Conservation (phyloP, 2,797 vertebrate genomes). For the Eospalax fontanierii region DNA sequence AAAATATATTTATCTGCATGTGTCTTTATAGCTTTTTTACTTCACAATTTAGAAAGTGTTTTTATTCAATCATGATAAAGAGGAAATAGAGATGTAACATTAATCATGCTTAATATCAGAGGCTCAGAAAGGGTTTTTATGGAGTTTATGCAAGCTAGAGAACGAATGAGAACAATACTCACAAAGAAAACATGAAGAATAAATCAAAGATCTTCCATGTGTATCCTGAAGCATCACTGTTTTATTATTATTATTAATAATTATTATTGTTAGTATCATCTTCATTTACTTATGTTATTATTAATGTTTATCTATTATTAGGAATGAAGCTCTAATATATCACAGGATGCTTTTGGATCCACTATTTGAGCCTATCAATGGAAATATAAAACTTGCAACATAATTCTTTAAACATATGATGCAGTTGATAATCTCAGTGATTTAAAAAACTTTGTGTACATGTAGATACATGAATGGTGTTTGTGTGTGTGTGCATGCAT, state of each 20-base stretch:
- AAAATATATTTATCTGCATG: neutral
- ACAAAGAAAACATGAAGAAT: neutral
- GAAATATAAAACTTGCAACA: neutral
- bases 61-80: neutral
- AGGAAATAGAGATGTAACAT: neutral
- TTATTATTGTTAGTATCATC: no score
- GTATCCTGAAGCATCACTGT: neutral
- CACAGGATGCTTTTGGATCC: neutral
- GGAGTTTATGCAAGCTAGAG: neutral
- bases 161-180: neutral
- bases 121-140: neutral
- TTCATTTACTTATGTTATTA: no score
- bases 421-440: neutral
- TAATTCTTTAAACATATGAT: neutral
- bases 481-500: neutral
- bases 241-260: neutral
- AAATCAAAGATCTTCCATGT: neutral
- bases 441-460: neutral
- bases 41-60: neutral
- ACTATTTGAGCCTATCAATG: neutral
- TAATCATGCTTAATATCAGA: slow-evolving; percentile 36
- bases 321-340: neutral
- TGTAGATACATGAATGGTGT: no score
- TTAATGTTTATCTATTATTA: neutral
- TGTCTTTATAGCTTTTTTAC: neutral